phyloP scores from a whole-genome alignment of 2,113 vertebrate species.

The Actenoides lindsayi region DNA sequence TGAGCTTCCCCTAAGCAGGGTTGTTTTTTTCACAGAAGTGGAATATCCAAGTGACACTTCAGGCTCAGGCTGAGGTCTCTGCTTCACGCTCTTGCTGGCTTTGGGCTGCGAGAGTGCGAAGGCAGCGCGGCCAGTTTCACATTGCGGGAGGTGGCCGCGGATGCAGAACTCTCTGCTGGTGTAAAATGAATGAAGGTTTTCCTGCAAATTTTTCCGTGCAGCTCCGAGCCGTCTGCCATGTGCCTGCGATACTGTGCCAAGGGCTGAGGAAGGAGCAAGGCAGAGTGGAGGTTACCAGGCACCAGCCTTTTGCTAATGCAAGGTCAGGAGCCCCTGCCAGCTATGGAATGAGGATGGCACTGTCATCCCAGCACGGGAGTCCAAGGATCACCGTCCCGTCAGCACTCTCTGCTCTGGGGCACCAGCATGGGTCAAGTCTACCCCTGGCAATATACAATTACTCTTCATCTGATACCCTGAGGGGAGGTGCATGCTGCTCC shows the following conservation, averaged over 20 bases:
- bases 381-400: accelerated
- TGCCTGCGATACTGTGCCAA: background rate
- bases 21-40: background rate
- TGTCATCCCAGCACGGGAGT: accelerated
- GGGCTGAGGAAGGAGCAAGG: background rate
- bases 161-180: background rate
- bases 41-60: background rate
- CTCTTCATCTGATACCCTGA: accelerated
- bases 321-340: accelerated
- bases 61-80: background rate
- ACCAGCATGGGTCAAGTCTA: background rate
- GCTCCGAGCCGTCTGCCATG: background rate
- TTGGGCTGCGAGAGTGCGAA: background rate
- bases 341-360: background rate
- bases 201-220: background rate
- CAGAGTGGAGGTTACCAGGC: background rate
- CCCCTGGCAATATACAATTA: accelerated
- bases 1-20: background rate
- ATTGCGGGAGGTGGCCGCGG: background rate
- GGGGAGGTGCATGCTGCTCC: background rate
- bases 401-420: background rate
- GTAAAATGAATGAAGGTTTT: background rate
- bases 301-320: background rate
- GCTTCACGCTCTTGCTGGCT: background rate
- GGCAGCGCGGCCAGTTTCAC: background rate